Evolutionary conservation across 2,797 vertebrate genomes (phyloP), one percentile per base, ranked within the genome.

Genomic region (Pseudopleuronectes americanus): DNA sequence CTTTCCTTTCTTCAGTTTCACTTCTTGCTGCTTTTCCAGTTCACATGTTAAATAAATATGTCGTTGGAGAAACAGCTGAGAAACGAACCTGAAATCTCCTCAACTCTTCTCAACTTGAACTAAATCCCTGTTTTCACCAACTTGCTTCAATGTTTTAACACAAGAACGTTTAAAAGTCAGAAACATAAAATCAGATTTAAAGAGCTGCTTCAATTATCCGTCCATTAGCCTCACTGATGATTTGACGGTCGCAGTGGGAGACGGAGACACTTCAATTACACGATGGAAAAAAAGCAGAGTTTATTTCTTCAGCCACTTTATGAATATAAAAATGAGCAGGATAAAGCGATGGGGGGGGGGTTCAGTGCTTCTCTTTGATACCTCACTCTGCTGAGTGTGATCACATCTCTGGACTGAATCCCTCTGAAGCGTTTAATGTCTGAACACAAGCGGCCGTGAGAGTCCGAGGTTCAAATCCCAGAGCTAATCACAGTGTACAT

Each of bases 381-480:
- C 9, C 31, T 33, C 54, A 12, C 54, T 56, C 54, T 52, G 10
- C 24, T 23, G 7, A 14, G 19, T 21, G 3, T 57, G 41, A 43
- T 43, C 31, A 48, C 70, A 47, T 45, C 21, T 48, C 41, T 36
- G 9, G 0, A 17, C 21, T 9, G 14, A 63, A 59, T 9, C 47
- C 23, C 59, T 23, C 23, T 13, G 7, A 36, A 17, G 54, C 12
- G 43, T 74, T 72, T 72, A 52, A 76, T 43, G 48, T 70, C 13
- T 33, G 58, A 76, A 64, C 73, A 71, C n/a, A 68, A 58, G 53
- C 16, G 43, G 3, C 28, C 19, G 6, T 1, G 10, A 4, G 19
- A 2, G 57, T 22, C 26, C 28, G 55, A 67, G 41, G 59, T 73
- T 76, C 38, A 28, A 59, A 9, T 77, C 62, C 59, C 68, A 53